These are phyloP conservation scores for Paralichthys olivaceus DNA, from an alignment of 2,113 vertebrate genomes.

Conservation along the genomic window DNA sequence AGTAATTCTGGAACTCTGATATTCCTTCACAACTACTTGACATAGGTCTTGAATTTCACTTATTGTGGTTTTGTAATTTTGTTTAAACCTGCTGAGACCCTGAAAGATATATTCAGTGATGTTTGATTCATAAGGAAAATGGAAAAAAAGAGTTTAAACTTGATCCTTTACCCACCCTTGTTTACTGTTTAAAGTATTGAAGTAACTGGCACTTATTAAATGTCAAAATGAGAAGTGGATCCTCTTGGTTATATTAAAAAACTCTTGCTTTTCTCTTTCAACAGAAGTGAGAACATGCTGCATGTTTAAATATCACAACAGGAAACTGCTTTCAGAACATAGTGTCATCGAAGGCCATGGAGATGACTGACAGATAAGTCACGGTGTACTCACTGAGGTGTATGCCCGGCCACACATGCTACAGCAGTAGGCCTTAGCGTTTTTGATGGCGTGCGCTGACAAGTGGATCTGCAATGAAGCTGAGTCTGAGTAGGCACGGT, in stretches of 20 bases:
- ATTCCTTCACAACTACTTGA: too few species aligned
- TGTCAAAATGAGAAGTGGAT: neutral
- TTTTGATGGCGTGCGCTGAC: slow-evolving; percentile 97
- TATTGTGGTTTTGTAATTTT: too few species aligned
- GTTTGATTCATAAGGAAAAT: too few species aligned
- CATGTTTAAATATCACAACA: neutral
- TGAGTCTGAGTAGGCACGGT: slow-evolving; percentile 97
- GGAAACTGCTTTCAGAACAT: slow-evolving; percentile 18
- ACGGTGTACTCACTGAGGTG: slow-evolving; percentile 91
- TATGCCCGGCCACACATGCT: slow-evolving; percentile 99
- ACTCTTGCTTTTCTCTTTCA: neutral
- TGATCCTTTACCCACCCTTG: too few species aligned
- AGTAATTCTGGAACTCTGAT: too few species aligned
- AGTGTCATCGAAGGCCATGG: slow-evolving; percentile 6
- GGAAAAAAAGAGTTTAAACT: too few species aligned
- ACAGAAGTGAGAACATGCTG: neutral
- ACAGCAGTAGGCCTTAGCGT: slow-evolving; percentile 98
- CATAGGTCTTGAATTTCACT: too few species aligned
- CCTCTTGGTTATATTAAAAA: too few species aligned
- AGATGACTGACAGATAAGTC: neutral
- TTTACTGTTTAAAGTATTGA: too few species aligned
- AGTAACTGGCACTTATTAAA: too few species aligned
- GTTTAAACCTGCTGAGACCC: too few species aligned
- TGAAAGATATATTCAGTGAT: too few species aligned
- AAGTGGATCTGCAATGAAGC: slow-evolving; percentile 99